These are phyloP conservation scores for Thymelicus sylvestris DNA, from an alignment of 2,888 invertebrate species.

Conservation along the genomic window DNA sequence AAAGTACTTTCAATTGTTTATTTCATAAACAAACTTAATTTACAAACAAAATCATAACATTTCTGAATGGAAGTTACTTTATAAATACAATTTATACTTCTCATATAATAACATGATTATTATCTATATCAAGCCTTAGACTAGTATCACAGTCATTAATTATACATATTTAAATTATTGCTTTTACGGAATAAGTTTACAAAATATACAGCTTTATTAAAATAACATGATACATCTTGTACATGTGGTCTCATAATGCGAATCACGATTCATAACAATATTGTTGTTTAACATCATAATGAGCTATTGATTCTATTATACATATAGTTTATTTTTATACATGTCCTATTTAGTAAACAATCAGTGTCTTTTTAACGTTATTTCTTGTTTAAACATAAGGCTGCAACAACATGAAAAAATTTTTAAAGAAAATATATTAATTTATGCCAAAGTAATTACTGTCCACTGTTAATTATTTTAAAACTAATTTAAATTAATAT, in stretches of 20 bases:
- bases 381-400: too few species aligned
- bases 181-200: constrained; percentile 6
- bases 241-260: not conserved
- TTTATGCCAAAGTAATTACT: too few species aligned
- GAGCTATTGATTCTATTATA: too few species aligned
- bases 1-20: constrained; percentile 62
- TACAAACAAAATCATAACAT: constrained; percentile 72
- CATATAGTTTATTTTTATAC: too few species aligned
- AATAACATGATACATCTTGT: not conserved
- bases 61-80: constrained; percentile 62
- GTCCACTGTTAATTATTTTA: too few species aligned
- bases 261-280: not conserved
- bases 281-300: not conserved
- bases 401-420: too few species aligned
- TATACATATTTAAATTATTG: constrained; percentile 43
- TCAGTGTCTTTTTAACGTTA: too few species aligned
- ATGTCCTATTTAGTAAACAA: too few species aligned
- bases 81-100: constrained; percentile 31
- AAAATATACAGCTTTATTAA: constrained; percentile 5
- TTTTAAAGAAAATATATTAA: too few species aligned
- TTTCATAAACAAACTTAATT: constrained; percentile 75
- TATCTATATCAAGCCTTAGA: constrained; percentile 52
- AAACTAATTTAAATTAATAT: too few species aligned
- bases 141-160: constrained; percentile 77
- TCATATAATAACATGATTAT: constrained; percentile 40